Percentiles rank a stretch among this genome's conserved stretches.
These are phyloP conservation scores for Paralvinella palmiformis DNA, from an alignment of 1,140 invertebrate genomes.

Conservation along the genomic window DNA sequence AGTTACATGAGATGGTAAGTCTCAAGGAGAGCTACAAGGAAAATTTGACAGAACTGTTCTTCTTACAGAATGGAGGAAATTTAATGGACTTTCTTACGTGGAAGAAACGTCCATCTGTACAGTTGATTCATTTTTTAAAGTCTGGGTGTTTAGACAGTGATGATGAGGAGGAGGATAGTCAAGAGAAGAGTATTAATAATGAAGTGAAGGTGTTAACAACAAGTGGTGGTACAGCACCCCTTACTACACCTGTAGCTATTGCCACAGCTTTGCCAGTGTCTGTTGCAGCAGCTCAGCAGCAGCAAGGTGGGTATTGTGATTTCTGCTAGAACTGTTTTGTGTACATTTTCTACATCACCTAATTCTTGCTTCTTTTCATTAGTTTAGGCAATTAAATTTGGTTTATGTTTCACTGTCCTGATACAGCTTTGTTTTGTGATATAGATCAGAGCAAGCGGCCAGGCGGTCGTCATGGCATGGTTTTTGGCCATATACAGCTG, in stretches of 20 bases:
- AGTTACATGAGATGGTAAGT: constrained; percentile 33
- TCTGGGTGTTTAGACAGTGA: constrained; percentile 53
- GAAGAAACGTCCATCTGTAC: constrained; percentile 63
- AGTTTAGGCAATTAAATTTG: not conserved
- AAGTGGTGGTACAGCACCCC: constrained; percentile 48
- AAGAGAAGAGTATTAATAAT: constrained; percentile 36
- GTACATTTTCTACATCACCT: no score
- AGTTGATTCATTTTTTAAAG: constrained; percentile 1
- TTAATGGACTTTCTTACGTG: constrained; percentile 78
- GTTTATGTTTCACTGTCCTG: constrained; percentile 2
- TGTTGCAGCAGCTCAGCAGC: constrained; percentile 50
- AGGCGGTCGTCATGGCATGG: constrained; percentile 63
- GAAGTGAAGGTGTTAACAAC: constrained; percentile 60
- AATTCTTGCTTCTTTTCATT: no score
- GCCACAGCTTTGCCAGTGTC: constrained; percentile 59
- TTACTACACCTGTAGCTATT: constrained; percentile 58
- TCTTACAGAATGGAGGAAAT: constrained; percentile 75
- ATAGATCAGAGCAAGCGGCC: not conserved
- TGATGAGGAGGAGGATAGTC: constrained; percentile 56
- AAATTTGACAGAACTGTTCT: constrained; percentile 74
- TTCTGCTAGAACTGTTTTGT: not conserved
- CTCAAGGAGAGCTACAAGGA: constrained; percentile 65
- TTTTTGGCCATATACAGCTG: constrained; percentile 58
- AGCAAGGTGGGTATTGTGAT: constrained; percentile 29
- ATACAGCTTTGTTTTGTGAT: not conserved